Evolutionary conservation across 2,888 invertebrate species (phyloP).

Genomic region (Dinocampus coccinellae): DNA sequence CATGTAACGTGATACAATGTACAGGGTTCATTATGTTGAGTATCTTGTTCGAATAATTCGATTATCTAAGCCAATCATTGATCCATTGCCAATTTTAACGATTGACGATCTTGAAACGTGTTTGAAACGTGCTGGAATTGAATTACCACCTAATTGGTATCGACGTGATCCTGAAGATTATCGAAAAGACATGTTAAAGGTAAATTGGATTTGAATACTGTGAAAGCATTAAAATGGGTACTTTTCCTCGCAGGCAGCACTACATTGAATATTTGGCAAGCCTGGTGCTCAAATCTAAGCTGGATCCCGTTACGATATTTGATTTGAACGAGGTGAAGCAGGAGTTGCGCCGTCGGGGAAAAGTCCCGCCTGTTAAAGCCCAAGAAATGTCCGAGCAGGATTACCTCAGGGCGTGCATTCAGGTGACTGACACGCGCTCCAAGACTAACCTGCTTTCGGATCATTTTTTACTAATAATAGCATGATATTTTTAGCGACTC

Average conservation of each 20-base stretch:
- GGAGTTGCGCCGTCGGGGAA: slow-evolving; percentile 87
- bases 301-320: slow-evolving; percentile 93
- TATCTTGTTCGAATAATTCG: slow-evolving; percentile 86
- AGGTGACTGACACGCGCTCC: slow-evolving; percentile 75
- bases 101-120: slow-evolving; percentile 87
- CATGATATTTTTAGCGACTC: neutral
- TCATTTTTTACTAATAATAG: slow-evolving; percentile 8
- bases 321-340: slow-evolving; percentile 88
- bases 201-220: slow-evolving; percentile 56
- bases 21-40: slow-evolving; percentile 91
- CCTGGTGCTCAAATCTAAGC: slow-evolving; percentile 83
- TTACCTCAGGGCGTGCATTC: slow-evolving; percentile 86
- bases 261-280: slow-evolving; percentile 96
- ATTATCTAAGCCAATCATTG: slow-evolving; percentile 74
- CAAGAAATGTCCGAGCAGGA: slow-evolving; percentile 87
- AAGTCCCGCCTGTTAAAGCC: slow-evolving; percentile 85
- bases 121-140: slow-evolving; percentile 80
- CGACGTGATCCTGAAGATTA: slow-evolving; percentile 73
- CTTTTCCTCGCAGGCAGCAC: slow-evolving; percentile 82
- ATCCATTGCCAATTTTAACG: slow-evolving; percentile 82
- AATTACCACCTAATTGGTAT: slow-evolving; percentile 82
- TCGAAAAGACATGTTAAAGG: slow-evolving; percentile 71
- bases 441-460: slow-evolving; percentile 26
- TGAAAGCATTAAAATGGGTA: slow-evolving; percentile 60
- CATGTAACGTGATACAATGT: slow-evolving; percentile 52